Conservation (phyloP, 2,888 invertebrate species). For the Alloplasta piceator region DNA sequence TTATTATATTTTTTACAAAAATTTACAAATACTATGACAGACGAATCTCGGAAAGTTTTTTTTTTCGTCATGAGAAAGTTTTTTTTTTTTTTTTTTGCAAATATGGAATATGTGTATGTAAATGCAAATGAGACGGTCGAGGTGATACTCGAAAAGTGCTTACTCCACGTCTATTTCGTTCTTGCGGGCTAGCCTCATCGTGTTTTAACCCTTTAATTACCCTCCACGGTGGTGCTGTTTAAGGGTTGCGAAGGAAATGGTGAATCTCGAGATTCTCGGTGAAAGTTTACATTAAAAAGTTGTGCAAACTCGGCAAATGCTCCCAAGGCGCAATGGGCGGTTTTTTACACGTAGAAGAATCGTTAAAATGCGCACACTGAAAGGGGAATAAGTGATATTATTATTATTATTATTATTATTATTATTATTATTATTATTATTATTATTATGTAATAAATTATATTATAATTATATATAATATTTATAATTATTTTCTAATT, state of each 20-base stretch:
- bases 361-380: constrained; percentile 12
- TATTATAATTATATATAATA: too few species aligned
- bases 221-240: constrained; percentile 12
- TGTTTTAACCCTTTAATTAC: constrained; percentile 62
- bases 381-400: neutral
- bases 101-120: neutral
- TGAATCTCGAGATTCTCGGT: constrained; percentile 53
- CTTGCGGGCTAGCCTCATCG: constrained; percentile 49
- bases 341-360: constrained; percentile 17
- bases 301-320: constrained; percentile 59
- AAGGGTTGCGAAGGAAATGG: constrained; percentile 11
- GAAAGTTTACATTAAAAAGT: constrained; percentile 60
- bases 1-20: too few species aligned
- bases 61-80: neutral
- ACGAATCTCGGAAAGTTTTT: neutral
- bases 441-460: too few species aligned
- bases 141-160: constrained; percentile 52
- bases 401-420: too few species aligned
- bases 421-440: too few species aligned
- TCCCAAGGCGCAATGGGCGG: constrained; percentile 7
- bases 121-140: constrained; percentile 13
- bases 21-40: neutral
- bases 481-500: too few species aligned
- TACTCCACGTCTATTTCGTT: constrained; percentile 60
- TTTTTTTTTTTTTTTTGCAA: too few species aligned